Conservation (phyloP, 2,113 vertebrate species). For the Pipa parva region DNA sequence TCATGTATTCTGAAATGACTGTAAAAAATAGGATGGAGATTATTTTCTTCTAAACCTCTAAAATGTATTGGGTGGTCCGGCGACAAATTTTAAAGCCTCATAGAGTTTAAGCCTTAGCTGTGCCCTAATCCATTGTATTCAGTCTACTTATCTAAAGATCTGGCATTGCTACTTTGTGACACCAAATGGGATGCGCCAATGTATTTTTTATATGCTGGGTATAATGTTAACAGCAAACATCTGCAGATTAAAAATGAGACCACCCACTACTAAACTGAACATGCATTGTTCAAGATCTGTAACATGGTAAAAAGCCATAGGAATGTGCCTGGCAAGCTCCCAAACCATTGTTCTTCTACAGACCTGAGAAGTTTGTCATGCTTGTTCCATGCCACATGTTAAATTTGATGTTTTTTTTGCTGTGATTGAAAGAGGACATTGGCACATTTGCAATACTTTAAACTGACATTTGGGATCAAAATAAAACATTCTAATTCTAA, state of each 20-base stretch:
- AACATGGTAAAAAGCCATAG: slow-evolving; percentile 24
- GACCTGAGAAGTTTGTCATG: slow-evolving; percentile 14
- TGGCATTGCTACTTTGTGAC: slow-evolving; percentile 22
- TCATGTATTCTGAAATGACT: not conserved
- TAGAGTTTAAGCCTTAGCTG: slow-evolving; percentile 2
- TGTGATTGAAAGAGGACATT: too few relatives aligned
- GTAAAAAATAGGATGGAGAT: not conserved
- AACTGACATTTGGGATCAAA: too few relatives aligned
- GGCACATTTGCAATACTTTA: too few relatives aligned
- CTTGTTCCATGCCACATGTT: slow-evolving; percentile 23
- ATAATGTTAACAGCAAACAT: slow-evolving; percentile 35
- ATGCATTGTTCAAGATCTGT: slow-evolving; percentile 31
- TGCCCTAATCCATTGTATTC: slow-evolving; percentile 8
- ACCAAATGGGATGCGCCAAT: slow-evolving; percentile 17
- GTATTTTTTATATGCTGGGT: slow-evolving; percentile 30
- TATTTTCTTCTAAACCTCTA: not conserved
- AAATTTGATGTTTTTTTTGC: too few relatives aligned
- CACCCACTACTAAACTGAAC: slow-evolving; percentile 31
- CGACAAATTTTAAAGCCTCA: not conserved
- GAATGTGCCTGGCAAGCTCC: slow-evolving; percentile 30
- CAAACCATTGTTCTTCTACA: slow-evolving; percentile 34
- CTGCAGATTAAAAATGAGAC: slow-evolving; percentile 32
- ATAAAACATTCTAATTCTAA: too few relatives aligned
- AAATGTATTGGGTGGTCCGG: slow-evolving; percentile 19
- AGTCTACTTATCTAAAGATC: slow-evolving; percentile 21